Evolutionary conservation across 2,888 invertebrate species (phyloP).

Genomic region (Plebejus argus): DNA sequence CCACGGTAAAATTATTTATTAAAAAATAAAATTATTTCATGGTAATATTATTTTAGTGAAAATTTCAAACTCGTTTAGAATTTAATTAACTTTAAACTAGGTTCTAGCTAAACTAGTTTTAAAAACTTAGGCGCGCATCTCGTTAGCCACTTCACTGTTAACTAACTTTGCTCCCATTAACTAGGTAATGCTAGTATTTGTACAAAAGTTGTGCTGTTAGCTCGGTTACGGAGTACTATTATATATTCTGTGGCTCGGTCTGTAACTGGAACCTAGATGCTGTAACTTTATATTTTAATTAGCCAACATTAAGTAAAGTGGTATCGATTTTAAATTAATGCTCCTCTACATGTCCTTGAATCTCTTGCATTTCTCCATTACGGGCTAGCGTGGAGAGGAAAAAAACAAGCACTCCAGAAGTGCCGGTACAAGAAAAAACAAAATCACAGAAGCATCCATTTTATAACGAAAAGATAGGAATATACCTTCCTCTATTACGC

Average conservation of each 20-base stretch:
- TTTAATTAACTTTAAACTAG: neutral
- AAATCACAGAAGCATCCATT: too few relatives aligned
- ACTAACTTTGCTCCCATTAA: constrained; percentile 7
- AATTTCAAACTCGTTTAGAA: neutral
- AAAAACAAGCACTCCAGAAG: too few relatives aligned
- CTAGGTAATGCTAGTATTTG: neutral
- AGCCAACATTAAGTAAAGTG: neutral
- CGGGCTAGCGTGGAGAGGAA: neutral
- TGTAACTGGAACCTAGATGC: neutral
- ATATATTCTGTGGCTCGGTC: too few relatives aligned
- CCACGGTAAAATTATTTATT: too few relatives aligned
- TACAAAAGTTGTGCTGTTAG: neutral
- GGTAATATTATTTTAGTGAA: neutral
- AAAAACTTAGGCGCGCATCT: neutral
- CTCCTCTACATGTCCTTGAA: neutral
- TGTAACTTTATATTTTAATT: constrained; percentile 8
- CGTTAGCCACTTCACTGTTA: neutral
- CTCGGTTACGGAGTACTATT: too few relatives aligned
- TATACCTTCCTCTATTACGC: too few relatives aligned
- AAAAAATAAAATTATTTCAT: too few relatives aligned
- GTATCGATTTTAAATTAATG: neutral
- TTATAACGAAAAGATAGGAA: too few relatives aligned
- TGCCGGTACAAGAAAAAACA: too few relatives aligned
- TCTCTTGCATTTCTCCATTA: neutral
- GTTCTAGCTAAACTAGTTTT: neutral